Base-by-base conservation (phyloP, 2,888 invertebrate species). In the Epistrophe grossulariae region DNA sequence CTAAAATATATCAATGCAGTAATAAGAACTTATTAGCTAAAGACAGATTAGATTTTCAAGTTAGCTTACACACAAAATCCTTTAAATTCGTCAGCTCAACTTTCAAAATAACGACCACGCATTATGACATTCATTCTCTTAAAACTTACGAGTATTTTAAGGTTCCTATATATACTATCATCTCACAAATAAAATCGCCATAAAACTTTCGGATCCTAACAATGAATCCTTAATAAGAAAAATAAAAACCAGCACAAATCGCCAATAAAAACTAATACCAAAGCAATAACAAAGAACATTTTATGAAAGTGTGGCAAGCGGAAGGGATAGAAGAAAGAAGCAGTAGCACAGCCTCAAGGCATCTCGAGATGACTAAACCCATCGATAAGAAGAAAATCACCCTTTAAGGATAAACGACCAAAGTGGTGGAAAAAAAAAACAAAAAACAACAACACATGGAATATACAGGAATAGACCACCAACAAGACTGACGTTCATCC, bases 311-410 rank as follows among this genome's bases (percentile, higher is more conserved):
- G 52, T 40, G 31, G 15, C 55, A 48, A 1, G n/a, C 68, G 15
- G 24, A 45, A 19, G 50, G 15, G 68, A 9, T 50, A 5, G 13
- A 35, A 48, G 28, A n/a, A 31, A 2, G 28, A 52, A 52, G 24
- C 50, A 48, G 60, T 24, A 24, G 24, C 24, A 24, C 3, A 40
- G 72, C 80, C 81, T 70, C 38, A 15, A 71, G 85, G 59, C 64
- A 79, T 71, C 71, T 50, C 52, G 48, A 59, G 52, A 82, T 78
- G 74, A 64, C 83, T 76, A 62, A 83, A 76, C 66, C 76, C 52
- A 87, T 83, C 87, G 87, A 87, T 83, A 79, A 87, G 73, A 77
- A 79, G 70, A 76, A 59, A 87, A 83, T 83, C 72, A 79, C 74
- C 79, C 82, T 87, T 87, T 82, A 83, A 76, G 71, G 79, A 78